These are phyloP conservation scores for Oryzias dopingdopingensis DNA, from an alignment of 2,797 vertebrate genomes.

Conservation along the genomic window DNA sequence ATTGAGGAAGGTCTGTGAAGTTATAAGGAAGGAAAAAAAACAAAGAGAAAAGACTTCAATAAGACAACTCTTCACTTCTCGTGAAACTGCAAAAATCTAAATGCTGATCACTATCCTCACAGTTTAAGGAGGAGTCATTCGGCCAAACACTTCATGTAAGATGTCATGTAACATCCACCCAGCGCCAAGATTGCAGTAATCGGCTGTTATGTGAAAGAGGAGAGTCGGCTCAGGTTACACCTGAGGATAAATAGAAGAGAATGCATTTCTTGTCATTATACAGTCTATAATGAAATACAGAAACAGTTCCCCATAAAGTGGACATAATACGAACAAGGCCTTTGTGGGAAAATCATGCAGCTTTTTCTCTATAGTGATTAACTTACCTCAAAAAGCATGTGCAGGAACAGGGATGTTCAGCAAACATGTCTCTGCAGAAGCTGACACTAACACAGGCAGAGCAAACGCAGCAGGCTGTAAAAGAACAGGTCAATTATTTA, in stretches of 20 bases:
- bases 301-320: no score
- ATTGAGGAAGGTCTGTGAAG: no score
- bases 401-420: background rate
- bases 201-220: slow-evolving; percentile 21
- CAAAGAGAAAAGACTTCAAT: no score
- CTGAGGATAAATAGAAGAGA: background rate
- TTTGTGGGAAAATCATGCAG: no score
- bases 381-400: background rate
- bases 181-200: slow-evolving; percentile 36
- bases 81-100: no score
- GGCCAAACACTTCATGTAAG: background rate
- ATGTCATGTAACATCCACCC: slow-evolving; percentile 15
- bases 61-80: no score
- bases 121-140: slow-evolving; percentile 14
- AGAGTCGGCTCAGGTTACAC: background rate
- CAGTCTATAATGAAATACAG: no score
- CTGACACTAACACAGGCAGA: slow-evolving; percentile 11
- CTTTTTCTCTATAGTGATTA: no score
- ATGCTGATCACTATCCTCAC: background rate
- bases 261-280: background rate
- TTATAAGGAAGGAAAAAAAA: no score
- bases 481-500: background rate
- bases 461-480: slow-evolving; percentile 20
- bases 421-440: background rate
- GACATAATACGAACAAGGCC: no score